Evolutionary conservation across 2,888 invertebrate genomes (phyloP), one percentile per base, ranked within the genome.

Genomic region (Polyommatus icarus): DNA sequence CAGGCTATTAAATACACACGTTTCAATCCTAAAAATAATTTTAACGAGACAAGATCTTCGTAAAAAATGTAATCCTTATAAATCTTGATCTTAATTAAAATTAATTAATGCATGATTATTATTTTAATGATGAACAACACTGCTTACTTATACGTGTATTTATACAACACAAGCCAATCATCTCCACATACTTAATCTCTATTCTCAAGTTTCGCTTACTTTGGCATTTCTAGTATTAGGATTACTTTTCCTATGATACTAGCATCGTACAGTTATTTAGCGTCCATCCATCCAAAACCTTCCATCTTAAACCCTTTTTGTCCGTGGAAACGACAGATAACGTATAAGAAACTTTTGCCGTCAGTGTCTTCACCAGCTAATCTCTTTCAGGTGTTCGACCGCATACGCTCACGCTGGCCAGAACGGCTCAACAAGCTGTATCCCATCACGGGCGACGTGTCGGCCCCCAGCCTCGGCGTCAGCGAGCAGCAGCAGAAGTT

Each of bases 381-480:
- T 15, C 15, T 6, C 36, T 67, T 40, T 15, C 83, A 96, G 96
- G 95, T 97, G 0, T 97, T 97, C 85, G 96, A 97, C 83, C 95
- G 95, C 78, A 93, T 97, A 78, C 94, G 96, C 36, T 88, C 93
- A 18, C 95, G 95, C 76, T 95, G 95, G 89, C 96, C 97, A 0
- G 94, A 95, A 46, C 94, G 95, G 0, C 90, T 97, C 24, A 91
- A 95, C 83, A 97, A 97, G 89, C 94, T 97, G 3, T 91, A 94
- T 75, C 95, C 96, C 0, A 94, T 98, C 67, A 94, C 95, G 3
- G 97, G 98, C 0, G 98, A 98, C 87, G 97, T 98, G 1, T 95
- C 96, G 0, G 91, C 95, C 24, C 95, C 96, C 0, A 95, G 96
- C 80, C 91, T 98, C 40, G 97, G 98, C 12, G 95, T 98, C 76